Base-by-base conservation (phyloP, 2,113 vertebrate species). In the Dolichotis patagonum region DNA sequence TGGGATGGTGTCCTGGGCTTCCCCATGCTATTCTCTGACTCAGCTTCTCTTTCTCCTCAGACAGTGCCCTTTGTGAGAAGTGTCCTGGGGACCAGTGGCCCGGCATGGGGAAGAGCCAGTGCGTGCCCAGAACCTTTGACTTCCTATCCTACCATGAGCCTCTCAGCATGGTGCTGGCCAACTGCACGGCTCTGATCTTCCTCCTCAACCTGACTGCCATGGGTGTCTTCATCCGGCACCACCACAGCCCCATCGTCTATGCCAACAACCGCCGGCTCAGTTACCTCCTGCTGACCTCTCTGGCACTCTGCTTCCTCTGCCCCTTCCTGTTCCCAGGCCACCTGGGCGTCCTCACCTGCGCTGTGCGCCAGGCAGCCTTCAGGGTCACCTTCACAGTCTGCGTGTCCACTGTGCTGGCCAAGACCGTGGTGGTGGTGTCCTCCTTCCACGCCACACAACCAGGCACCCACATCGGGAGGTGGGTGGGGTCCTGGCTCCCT, bases 311-410 rank as follows among this genome's bases (percentile, higher is more conserved):
- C 80, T 54, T 60, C 86, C 90, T 97, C 56, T 91, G 83, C 12
- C 82, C 91, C 65, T 91, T 93, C 58, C 13, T 87, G 41, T 77
- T 90, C 83, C 96, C 94, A 60, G 56, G 94, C 43, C 87, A 83
- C 28, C 95, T 81, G 56, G 58, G 95, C 10, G 35, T 49, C 94
- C 1, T 46, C 97, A 96, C n/a, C 22, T 71, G 67, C 4, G 8
- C 98, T 60, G 63, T 97, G 92, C 1, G 0, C 41, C 98, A 98
- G 97, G 98, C 85, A 19, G 90, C 93, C 3, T 98, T 98, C 38
- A 95, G 98, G 35, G 96, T 98, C 97, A 69, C 65, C 65, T 98
- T 98, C 88, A 96, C 94, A 62, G 92, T 98, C 88, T 98, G 95
- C 0, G 54, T 98, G 78, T 98, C 98, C 58, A 96, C 97, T 88